Conservation (phyloP, 2,888 invertebrate genomes). For the Caenorhabditis panamensis region DNA sequence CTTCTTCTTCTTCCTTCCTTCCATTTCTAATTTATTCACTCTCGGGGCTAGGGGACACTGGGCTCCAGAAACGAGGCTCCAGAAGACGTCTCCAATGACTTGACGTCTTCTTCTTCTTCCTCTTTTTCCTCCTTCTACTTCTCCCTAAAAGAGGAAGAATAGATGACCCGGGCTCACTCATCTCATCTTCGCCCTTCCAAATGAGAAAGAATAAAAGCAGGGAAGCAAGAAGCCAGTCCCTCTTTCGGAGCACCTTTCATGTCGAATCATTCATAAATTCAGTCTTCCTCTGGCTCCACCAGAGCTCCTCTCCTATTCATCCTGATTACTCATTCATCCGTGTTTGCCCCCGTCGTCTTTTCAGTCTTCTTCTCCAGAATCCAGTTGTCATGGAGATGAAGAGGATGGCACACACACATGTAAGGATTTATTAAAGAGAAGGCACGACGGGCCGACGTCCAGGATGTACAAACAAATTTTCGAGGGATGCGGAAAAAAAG, state of each 20-base stretch:
- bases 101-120: constrained; percentile 4
- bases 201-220: not conserved
- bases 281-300: not conserved
- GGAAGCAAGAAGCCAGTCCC: too few species aligned
- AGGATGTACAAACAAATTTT: constrained; percentile 49
- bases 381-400: constrained; percentile 38
- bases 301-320: constrained; percentile 40
- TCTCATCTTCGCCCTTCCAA: not conserved
- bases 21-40: constrained; percentile 58
- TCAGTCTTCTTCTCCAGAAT: constrained; percentile 47
- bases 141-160: not conserved
- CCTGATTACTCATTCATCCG: constrained; percentile 58
- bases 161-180: not conserved
- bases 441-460: constrained; percentile 9
- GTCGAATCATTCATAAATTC: constrained; percentile 17
- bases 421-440: constrained; percentile 52
- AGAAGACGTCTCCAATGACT: not conserved
- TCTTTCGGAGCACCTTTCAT: not conserved
- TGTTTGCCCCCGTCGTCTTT: constrained; percentile 29
- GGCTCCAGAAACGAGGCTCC: not conserved
- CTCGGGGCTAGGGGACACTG: constrained; percentile 30
- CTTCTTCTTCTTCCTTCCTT: constrained; percentile 28
- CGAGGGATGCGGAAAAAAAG: not conserved
- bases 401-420: constrained; percentile 25
- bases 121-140: too few species aligned